phyloP scores from a whole-genome alignment of 2,113 vertebrate genomes.

The Corythaixoides concolor region DNA sequence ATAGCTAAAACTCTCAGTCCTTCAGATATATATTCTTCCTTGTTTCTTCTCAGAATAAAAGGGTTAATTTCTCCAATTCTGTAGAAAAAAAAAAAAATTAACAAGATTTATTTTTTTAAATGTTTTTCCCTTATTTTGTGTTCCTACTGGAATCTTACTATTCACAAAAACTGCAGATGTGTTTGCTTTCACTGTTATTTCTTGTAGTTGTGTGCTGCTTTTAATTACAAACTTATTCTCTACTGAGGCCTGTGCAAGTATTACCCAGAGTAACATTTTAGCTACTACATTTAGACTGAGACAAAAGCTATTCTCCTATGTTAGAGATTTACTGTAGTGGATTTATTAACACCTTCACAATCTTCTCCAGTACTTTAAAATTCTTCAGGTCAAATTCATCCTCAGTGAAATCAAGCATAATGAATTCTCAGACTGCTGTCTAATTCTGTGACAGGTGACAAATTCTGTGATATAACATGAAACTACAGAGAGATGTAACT shows the following conservation, averaged over 20 bases:
- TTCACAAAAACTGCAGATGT: background rate
- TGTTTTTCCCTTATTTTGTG: background rate
- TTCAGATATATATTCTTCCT: background rate
- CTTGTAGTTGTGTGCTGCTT: background rate
- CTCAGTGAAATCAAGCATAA: background rate
- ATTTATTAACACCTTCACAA: background rate
- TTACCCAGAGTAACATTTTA: background rate
- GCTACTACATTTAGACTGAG: background rate
- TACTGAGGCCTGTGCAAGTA: background rate
- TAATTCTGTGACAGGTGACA: background rate
- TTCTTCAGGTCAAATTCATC: background rate
- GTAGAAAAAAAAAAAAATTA: background rate
- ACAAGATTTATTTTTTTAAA: background rate
- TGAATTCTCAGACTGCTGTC: background rate
- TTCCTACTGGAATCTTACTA: background rate
- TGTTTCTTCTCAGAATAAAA: background rate
- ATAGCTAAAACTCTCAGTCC: background rate
- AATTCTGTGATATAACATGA: background rate
- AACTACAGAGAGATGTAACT: background rate
- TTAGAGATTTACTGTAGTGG: background rate
- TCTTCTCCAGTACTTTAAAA: background rate
- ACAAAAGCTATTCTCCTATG: background rate
- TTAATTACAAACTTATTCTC: conserved; percentile 3
- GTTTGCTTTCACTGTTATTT: background rate
- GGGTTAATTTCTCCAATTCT: background rate